Base-by-base conservation (phyloP, 2,888 invertebrate species). In the Cepaea hortensis region DNA sequence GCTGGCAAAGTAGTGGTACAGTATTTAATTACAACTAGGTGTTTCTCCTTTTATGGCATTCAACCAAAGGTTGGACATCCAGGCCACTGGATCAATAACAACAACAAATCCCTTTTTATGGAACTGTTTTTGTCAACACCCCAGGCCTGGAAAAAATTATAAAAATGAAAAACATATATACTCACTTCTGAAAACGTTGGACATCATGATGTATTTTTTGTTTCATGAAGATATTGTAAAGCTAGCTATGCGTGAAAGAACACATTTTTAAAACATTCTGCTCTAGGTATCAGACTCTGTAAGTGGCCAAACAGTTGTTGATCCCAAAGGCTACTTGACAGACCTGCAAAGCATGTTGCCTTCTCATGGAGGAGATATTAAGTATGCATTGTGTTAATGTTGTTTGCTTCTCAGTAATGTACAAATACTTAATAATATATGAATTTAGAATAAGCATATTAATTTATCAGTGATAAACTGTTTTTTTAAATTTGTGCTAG, bases 321-420 rank as follows among this genome's bases (percentile, higher is more conserved):
- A 99, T 95, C 99, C 99, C 0, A 99, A 99, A 95, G 99, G 99
- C 3, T 99, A 99, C 94, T 96, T 99, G n/a, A 99, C 99, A 0
- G 99, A 99, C 95, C 95, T 99, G 81, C 99, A 99, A 94, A 98
- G 98, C 48, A 99, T 99, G 99, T 98, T 99, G 92, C 99, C 99
- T 0, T 98, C 98, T 0, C 98, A 99, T 93, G 99, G 99, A 0
- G 99, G 99, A 3, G 99, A 99, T 94, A 98, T 99, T 75, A 98
- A 98, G 96, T 96, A 93, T 93, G 95, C 20, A 91, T 11, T 65
- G n/a, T 68, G 65, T 23, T 65, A 35, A 50, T 65, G 23, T 18
- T 48, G 46, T 13, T 68, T 55, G 55, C 2, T 55, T 55, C 55
- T 55, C 35, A 35, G 35, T 35, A 35, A 35, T 35, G 35, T 35